Conservation (phyloP, 2,113 vertebrate genomes). For the Amphilophus citrinellus region DNA sequence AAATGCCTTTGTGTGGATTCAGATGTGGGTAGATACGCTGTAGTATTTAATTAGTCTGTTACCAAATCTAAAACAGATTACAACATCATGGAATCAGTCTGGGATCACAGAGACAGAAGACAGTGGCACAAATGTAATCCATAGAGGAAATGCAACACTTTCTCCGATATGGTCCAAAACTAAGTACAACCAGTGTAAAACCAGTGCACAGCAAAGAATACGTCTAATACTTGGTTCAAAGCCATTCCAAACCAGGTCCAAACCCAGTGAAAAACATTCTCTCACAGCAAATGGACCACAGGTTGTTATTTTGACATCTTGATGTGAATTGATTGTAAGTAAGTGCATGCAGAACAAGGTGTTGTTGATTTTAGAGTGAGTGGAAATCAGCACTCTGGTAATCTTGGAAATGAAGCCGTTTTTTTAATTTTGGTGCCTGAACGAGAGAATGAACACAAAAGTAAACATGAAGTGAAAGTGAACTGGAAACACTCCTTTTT, state of each 20-base stretch:
- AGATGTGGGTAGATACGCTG: too few relatives aligned
- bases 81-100: not conserved
- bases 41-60: not conserved
- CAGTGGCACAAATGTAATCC: not conserved
- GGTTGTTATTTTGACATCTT: not conserved
- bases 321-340: too few relatives aligned
- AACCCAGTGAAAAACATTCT: not conserved
- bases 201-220: not conserved
- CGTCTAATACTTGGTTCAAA: not conserved
- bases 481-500: not conserved
- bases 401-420: not conserved
- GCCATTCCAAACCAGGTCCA: too few relatives aligned
- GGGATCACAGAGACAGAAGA: not conserved
- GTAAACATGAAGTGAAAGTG: not conserved
- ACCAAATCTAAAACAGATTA: not conserved
- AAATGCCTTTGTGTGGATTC: too few relatives aligned
- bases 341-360: not conserved
- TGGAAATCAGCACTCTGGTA: not conserved
- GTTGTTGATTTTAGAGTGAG: not conserved
- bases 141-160: too few relatives aligned
- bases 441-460: rapidly evolving
- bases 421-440: rapidly evolving
- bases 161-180: not conserved
- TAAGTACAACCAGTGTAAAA: not conserved
- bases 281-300: too few relatives aligned